Evolutionary conservation across 2,888 invertebrate genomes (phyloP).

Genomic region (Chalcosyrphus nemorum): DNA sequence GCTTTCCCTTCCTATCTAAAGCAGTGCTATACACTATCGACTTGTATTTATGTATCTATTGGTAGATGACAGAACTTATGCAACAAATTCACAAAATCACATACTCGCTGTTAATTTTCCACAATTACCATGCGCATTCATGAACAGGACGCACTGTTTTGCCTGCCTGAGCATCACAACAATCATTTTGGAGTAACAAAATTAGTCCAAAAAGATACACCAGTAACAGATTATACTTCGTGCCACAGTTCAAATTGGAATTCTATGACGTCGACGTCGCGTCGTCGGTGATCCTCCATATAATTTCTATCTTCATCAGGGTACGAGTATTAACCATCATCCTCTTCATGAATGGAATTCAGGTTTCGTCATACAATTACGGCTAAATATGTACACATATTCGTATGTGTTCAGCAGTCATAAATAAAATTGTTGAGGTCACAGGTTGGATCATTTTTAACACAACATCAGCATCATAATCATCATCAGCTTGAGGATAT

Average conservation of each 20-base stretch:
- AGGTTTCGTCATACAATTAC: slow-evolving; percentile 26
- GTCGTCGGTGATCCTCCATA: slow-evolving; percentile 26
- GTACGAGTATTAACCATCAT: neutral
- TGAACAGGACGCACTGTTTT: slow-evolving; percentile 25
- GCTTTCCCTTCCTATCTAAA: slow-evolving; percentile 45
- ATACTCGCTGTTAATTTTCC: slow-evolving; percentile 27
- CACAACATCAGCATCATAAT: slow-evolving; percentile 50
- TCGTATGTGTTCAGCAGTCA: slow-evolving; percentile 31
- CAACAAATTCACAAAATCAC: slow-evolving; percentile 39
- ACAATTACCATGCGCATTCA: slow-evolving; percentile 36
- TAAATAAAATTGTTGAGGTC: slow-evolving; percentile 47
- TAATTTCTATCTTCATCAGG: slow-evolving; percentile 14
- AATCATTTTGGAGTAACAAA: slow-evolving; percentile 21
- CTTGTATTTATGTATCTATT: no score
- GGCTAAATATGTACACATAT: neutral
- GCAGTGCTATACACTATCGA: neutral
- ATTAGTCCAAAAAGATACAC: slow-evolving; percentile 27
- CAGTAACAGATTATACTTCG: slow-evolving; percentile 6
- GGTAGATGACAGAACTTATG: slow-evolving; percentile 43
- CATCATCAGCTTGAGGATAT: slow-evolving; percentile 44
- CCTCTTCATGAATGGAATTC: slow-evolving; percentile 46
- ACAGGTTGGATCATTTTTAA: slow-evolving; percentile 53
- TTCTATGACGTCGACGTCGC: slow-evolving; percentile 11
- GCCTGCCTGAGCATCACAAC: neutral
- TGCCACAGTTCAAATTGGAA: slow-evolving; percentile 28